phyloP scores from a whole-genome alignment of 2,113 vertebrate species.

The Hippocampus guttulatus region DNA sequence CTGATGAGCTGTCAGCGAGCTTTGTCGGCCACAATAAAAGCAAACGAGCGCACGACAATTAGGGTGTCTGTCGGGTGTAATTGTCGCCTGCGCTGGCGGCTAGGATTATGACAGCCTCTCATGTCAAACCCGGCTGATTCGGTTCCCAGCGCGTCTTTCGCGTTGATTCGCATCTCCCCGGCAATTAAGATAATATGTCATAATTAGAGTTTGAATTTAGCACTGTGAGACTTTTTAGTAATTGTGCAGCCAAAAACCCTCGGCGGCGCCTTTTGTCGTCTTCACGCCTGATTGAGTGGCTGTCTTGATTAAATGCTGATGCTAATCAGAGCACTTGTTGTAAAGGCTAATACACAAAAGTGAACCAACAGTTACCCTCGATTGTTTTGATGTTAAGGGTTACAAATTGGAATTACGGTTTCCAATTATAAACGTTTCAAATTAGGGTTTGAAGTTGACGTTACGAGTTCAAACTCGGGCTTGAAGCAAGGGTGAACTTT shows the following conservation, averaged over 20 bases:
- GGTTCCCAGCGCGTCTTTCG: conserved; percentile 25
- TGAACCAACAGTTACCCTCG: no score
- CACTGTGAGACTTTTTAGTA: conserved; percentile 72
- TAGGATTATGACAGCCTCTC: conserved; percentile 64
- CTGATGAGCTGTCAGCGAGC: conserved; percentile 39
- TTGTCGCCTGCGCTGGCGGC: conserved; percentile 58
- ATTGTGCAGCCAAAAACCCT: conserved; percentile 66
- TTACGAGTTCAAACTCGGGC: not conserved
- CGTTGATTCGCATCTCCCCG: conserved; percentile 75
- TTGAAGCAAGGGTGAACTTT: not conserved
- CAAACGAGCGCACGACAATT: conserved; percentile 59
- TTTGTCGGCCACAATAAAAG: conserved; percentile 55
- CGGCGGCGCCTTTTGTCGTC: conserved; percentile 62
- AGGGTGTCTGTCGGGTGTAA: conserved; percentile 57
- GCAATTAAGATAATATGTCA: conserved; percentile 75
- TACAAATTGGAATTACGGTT: no score
- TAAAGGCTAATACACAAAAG: not conserved
- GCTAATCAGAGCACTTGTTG: conserved; percentile 62
- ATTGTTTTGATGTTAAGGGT: no score
- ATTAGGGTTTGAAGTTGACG: no score
- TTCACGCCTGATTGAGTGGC: conserved; percentile 67
- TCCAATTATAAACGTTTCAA: no score
- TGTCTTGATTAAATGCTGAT: conserved; percentile 71
- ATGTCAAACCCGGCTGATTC: conserved; percentile 27
- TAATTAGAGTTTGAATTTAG: conserved; percentile 76